Base-by-base conservation (phyloP, 2,113 vertebrate species). In the Numenius arquata region DNA sequence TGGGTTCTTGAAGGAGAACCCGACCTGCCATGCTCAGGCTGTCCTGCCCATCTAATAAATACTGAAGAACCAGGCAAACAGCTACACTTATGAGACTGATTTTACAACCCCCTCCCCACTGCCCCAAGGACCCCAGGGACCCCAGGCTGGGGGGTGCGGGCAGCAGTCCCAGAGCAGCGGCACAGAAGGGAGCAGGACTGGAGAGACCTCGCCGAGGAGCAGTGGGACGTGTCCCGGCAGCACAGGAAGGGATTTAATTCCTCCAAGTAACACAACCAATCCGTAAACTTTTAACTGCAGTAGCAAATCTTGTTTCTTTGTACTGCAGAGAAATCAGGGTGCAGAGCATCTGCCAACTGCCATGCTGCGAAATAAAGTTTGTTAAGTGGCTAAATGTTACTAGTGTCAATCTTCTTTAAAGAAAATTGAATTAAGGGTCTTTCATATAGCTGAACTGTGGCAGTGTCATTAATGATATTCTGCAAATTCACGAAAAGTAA, bases 381-480 rank as follows among this genome's bases (percentile, higher is more conserved):
- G 59, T 68, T 48, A 87, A 74, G 56, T 48, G 61, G 72, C 71
- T 89, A 86, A 74, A 68, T 61, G 76, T 59, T 85, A 58, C 59
- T 59, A 53, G n/a, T n/a, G 71, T 45, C 91, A 82, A 53, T 66
- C 76, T 67, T 79, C 79, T 82, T 91, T 55, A 63, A 61, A 61
- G 81, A 71, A 86, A 91, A 83, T 71, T 55, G 66, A 94, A 79
- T 79, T 91, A 86, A 83, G 40, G 72, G 50, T 83, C 72, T 83
- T 74, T 82, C 50, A 61, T 11, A 55, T 13, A 71, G 66, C 71
- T 66, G 45, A 84, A 75, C 58, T 66, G n/a, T 7, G 56, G 66
- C 56, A 61, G 50, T 36, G 76, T 74, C 92, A 56, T 83, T 79
- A 95, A 78, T 70, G 50, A 63, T 47, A 75, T 15, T 59, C 76